A percentile compares a stretch with the other conserved stretches of the same genome.
These are phyloP conservation scores for Choristoneura fumiferana DNA, from an alignment of 1,140 invertebrate species.

Conservation along the genomic window DNA sequence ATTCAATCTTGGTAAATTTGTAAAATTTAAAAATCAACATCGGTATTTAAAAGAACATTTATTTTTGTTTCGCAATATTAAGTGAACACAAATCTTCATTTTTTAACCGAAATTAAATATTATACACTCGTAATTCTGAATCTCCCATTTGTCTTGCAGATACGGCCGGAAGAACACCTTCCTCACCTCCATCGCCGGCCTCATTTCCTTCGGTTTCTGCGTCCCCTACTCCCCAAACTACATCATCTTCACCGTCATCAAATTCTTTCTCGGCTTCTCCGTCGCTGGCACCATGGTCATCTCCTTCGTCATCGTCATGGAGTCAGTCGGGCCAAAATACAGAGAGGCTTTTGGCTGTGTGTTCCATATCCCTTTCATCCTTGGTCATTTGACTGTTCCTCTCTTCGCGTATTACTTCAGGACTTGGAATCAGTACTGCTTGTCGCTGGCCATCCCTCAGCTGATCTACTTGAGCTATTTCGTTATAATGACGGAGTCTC, in stretches of 20 bases:
- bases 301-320: constrained; percentile 80
- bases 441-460: constrained; percentile 78
- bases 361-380: constrained; percentile 75
- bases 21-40: too few relatives aligned
- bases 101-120: too few relatives aligned
- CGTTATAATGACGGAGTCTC: constrained; percentile 77
- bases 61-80: too few relatives aligned
- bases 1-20: too few relatives aligned
- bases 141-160: constrained; percentile 72
- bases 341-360: constrained; percentile 66
- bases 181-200: constrained; percentile 76
- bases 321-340: constrained; percentile 59
- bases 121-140: too few relatives aligned
- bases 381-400: constrained; percentile 80
- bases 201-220: constrained; percentile 79
- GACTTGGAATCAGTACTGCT: constrained; percentile 79
- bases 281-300: constrained; percentile 81
- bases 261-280: constrained; percentile 80
- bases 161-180: constrained; percentile 81
- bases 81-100: too few relatives aligned
- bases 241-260: constrained; percentile 78
- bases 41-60: too few relatives aligned
- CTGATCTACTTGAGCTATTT: constrained; percentile 75
- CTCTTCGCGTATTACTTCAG: constrained; percentile 80
- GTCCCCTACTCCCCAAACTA: constrained; percentile 81